Base-by-base conservation (phyloP, 2,113 vertebrate genomes). In the Siniperca knerii region DNA sequence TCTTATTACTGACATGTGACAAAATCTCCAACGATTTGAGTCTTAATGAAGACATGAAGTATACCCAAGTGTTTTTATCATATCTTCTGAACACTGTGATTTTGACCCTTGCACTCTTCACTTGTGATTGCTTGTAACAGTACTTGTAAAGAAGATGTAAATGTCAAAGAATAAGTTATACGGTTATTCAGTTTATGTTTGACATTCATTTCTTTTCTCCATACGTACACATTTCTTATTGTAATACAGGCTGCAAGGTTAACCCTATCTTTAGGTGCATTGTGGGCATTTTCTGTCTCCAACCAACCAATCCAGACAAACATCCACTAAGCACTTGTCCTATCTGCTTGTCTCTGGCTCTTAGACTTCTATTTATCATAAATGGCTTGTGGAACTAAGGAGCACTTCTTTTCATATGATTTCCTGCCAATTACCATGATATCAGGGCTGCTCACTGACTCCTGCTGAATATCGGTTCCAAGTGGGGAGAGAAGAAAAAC, bases 371-470 rank as follows among this genome's bases (percentile, higher is more conserved):
- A 82, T 80, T 87, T 77, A 77, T 84, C 52, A 86, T 40, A 66
- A 71, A 79, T 44, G 42, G 61, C 62, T 74, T 33, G 33, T 64
- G 69, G 52, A 88, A 82, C 68, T 42, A 65, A 75, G 60, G 50
- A 64, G 75, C 55, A 72, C 65, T 79, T 71, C 58, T 76, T 79
- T 86, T 89, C 80, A 86, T 79, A 68, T 50, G 75, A 85, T 85
- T 84, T 90, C 77, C 77, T 80, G 81, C 79, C 84, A 80, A 76
- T 90, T 90, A 90, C 81, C 29, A 46, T 57, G 58, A 87, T 79
- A 88, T 91, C 79, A 86, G 85, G 55, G 70, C 75, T 50, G 71
- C 77, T 85, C 74, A 67, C 73, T 65, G 67, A 78, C 82, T 87
- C 77, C 40, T n/a, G 13, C 84, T 84, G 67, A 82, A 86, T 81